phyloP scores from a whole-genome alignment of 2,888 invertebrate species.

The Phortica okadai region DNA sequence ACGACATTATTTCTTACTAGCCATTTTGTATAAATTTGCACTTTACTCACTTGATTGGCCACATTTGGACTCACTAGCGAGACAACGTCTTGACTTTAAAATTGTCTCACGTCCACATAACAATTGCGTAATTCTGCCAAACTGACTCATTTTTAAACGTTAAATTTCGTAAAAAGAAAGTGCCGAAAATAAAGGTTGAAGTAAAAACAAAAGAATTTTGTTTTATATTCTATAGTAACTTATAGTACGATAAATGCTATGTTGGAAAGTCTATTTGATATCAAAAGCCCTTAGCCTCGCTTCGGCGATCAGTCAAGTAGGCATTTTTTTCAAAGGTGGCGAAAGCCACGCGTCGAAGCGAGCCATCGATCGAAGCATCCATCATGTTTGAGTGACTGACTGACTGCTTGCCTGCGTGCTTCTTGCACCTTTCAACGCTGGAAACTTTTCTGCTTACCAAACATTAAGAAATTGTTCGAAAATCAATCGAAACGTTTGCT shows the following conservation, averaged over 20 bases:
- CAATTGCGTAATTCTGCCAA: background rate
- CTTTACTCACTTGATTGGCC: background rate
- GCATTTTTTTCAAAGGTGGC: conserved; percentile 55
- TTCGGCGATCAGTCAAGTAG: background rate
- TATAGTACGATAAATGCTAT: too few species aligned
- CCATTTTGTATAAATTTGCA: background rate
- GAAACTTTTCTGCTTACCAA: conserved; percentile 41
- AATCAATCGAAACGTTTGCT: conserved; percentile 1
- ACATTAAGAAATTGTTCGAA: background rate
- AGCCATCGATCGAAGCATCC: conserved; percentile 52
- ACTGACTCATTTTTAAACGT: background rate
- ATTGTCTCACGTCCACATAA: background rate
- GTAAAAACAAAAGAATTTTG: too few species aligned
- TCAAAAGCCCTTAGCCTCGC: background rate
- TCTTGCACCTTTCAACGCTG: conserved; percentile 64
- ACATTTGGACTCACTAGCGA: background rate
- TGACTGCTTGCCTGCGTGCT: background rate
- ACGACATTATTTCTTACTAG: background rate
- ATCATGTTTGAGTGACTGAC: conserved; percentile 44
- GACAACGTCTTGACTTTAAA: background rate
- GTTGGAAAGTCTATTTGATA: background rate
- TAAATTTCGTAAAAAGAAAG: background rate
- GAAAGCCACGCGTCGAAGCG: conserved; percentile 57
- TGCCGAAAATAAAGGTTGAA: background rate
- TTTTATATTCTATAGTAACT: too few species aligned